Conservation (phyloP, 2,888 invertebrate species). For the Oscheius sp. region DNA sequence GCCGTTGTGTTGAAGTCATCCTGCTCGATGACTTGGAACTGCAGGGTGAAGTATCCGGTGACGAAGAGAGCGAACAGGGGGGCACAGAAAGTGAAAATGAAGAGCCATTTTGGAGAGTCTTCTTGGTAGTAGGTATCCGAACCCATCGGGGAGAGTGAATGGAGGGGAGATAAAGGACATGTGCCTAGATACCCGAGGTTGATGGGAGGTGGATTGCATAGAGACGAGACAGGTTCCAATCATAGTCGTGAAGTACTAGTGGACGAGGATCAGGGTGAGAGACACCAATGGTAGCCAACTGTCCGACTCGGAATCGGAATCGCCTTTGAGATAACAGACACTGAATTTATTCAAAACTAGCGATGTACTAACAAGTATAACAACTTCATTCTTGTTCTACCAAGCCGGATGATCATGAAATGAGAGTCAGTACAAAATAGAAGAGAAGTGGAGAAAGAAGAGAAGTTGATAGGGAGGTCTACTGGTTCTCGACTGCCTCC, state of each 20-base stretch:
- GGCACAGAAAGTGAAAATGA: background rate
- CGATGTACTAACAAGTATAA: slow-evolving; percentile 11
- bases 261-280: no score
- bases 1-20: background rate
- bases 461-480: no score
- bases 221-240: no score
- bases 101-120: slow-evolving; percentile 2
- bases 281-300: no score
- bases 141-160: background rate
- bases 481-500: no score
- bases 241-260: no score
- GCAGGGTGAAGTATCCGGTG: background rate
- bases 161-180: background rate
- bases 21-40: slow-evolving; percentile 1
- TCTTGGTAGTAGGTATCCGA: background rate
- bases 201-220: no score
- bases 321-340: no score
- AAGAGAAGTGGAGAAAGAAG: no score
- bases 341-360: background rate
- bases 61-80: slow-evolving; percentile 3
- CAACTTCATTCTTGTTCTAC: slow-evolving; percentile 25
- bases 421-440: no score
- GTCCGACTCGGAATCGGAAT: no score
- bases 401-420: background rate
- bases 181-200: slow-evolving; percentile 3